Base-by-base conservation (phyloP, 2,888 invertebrate genomes). In the Acheta domesticus region DNA sequence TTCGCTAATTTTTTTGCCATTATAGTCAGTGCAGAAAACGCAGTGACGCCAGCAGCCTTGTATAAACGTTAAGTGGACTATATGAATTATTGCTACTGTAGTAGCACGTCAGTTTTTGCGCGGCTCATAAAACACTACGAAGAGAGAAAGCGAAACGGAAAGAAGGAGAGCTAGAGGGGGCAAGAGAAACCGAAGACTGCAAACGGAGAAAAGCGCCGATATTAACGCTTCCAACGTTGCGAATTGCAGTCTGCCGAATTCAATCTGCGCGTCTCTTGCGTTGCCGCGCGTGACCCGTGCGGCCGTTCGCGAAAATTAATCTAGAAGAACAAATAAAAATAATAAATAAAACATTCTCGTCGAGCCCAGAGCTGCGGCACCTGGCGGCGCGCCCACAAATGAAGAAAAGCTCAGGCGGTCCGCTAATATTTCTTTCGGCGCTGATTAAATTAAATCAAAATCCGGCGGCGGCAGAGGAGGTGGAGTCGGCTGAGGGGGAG, bases 401-500 rank as follows among this genome's bases (percentile, higher is more conserved):
- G 62, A 36, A 78, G 78, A 78, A 20, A 20, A 20, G 75, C 75
- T 20, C 75, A 20, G 14, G 14, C 75, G 23, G 20, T 20, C 20
- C n/a, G 76, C 49, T 76, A 76, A 76, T 76, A 76, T 79, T 76
- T 78, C 77, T 80, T 75, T 48, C 79, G 75, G 84, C 85, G 83
- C 84, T 86, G 86, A 87, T 87, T 86, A 86, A 87, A 87, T 87
- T 86, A 87, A 87, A 87, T 87, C 87, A 87, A 87, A 87, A 86
- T 84, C 84, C 86, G 78, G 76, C 77, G 77, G 77, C 77, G 49
- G 77, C 77, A 49, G 77, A 12, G 62, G 62, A 14, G 62, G 62
- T 62, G 14, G 62, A 62, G 62, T 5, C n/a, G 14, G 62, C 16
- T 5, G 62, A 14, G 62, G 3, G 62, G 62, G 62, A 62, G 62